Evolutionary conservation across 2,113 vertebrate genomes (phyloP).

Genomic region (Myodes glareolus): DNA sequence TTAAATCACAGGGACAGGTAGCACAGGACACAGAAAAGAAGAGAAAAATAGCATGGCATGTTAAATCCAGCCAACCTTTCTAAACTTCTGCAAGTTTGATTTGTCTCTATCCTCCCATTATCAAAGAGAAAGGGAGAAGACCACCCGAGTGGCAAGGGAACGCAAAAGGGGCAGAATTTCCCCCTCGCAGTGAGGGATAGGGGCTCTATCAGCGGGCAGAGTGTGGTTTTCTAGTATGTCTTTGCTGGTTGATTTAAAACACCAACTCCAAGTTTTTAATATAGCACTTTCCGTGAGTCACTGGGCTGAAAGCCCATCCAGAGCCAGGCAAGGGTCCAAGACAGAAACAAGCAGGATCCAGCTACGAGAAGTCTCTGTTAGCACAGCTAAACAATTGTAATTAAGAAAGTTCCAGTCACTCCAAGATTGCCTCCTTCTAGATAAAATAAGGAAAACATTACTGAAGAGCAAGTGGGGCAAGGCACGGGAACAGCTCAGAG

Average conservation of each 20-base stretch:
- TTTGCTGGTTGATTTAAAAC: constrained; percentile 69
- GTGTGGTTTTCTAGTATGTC: constrained; percentile 1
- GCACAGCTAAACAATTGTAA: background rate
- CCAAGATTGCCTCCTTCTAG: background rate
- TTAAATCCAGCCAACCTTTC: background rate
- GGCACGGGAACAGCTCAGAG: background rate
- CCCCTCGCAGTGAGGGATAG: background rate
- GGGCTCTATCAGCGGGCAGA: background rate
- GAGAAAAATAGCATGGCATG: background rate
- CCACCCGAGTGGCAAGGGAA: background rate
- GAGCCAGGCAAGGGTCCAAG: constrained; percentile 39
- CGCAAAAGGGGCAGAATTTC: background rate
- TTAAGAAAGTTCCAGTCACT: background rate
- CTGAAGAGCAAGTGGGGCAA: background rate
- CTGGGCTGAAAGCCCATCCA: constrained; percentile 25
- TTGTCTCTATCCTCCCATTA: background rate
- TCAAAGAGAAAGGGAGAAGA: constrained; percentile 6
- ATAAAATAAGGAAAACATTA: background rate
- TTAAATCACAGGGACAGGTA: background rate
- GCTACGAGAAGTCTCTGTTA: background rate
- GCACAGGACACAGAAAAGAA: background rate
- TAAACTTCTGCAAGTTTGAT: background rate
- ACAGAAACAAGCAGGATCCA: constrained; percentile 18
- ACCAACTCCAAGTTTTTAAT: constrained; percentile 54
- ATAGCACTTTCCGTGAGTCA: background rate